Base-by-base conservation (phyloP, 2,797 vertebrate species). In the Danio aesculapii region DNA sequence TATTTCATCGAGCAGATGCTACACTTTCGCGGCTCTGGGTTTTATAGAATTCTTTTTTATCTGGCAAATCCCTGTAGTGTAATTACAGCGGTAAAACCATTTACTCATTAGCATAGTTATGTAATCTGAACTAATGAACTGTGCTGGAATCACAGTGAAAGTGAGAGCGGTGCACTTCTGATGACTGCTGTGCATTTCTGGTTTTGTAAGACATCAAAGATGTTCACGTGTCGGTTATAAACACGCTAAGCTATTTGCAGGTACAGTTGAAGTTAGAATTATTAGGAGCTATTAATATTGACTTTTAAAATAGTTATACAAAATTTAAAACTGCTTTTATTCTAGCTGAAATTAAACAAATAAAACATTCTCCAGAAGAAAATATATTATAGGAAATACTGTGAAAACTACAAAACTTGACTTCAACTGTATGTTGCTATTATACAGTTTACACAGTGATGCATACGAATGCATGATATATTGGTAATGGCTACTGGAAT, bases 61-160 rank as follows among this genome's bases (percentile, higher is more conserved):
- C 39, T 86, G 58, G 59, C 67, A 57, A 84, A 81, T 87, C 89
- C 90, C 86, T 83, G 53, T 47, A 47, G 91, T 88, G 89, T 92
- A 93, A 93, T 89, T 89, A 92, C 87, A 84, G 88, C 88, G 90
- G 90, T 90, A 89, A 85, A 91, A 90, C 81, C 89, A 84, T 85
- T 82, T 86, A 83, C 89, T 91, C 84, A 83, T 94, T 92, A 91
- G 87, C 91, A 93, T 91, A 90, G 88, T 93, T 94, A 92, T 86
- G 88, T 91, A 93, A 94, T 87, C 83, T 92, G 91, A 93, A 92
- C 92, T 91, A 91, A 90, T 91, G 90, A 91, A 92, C 91, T 72
- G 84, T 86, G 84, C 79, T 79, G 62, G 63, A 79, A 75, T 84
- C 74, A 62, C 72, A 58, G 41, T 83, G 84, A 88, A 83, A 84